phyloP scores from a whole-genome alignment of 2,113 vertebrate genomes.

The Amazona vittata region DNA sequence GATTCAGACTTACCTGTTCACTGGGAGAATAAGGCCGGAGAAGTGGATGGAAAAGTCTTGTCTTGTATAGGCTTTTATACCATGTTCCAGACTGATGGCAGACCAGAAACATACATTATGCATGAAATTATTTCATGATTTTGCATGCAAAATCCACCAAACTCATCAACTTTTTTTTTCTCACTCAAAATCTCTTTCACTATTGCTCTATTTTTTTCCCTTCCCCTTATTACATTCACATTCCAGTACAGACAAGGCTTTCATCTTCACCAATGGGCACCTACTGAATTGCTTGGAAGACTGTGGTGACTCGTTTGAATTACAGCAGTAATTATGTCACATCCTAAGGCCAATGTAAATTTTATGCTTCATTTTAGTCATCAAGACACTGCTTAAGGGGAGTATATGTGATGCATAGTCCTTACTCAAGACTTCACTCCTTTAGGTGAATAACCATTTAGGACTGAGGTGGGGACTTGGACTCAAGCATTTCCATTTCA shows the following conservation, averaged over 20 bases:
- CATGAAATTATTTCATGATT: background rate
- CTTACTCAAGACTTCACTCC: background rate
- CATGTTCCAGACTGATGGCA: background rate
- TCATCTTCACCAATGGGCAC: background rate
- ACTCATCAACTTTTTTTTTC: background rate
- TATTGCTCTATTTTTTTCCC: background rate
- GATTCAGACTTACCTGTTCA: constrained; percentile 24
- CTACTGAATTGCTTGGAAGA: background rate
- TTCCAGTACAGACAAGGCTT: background rate
- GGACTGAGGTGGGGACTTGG: background rate
- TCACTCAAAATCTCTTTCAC: background rate
- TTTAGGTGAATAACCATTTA: background rate
- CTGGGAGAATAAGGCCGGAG: background rate
- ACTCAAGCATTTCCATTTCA: background rate
- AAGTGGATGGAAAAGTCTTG: background rate
- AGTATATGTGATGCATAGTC: background rate
- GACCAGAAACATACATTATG: background rate
- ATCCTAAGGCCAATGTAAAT: background rate
- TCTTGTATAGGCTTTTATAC: constrained; percentile 23
- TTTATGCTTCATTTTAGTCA: background rate
- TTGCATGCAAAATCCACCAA: constrained; percentile 6
- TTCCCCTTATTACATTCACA: background rate
- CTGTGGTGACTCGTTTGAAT: background rate
- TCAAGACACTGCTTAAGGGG: background rate
- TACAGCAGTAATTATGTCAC: background rate